Evolutionary conservation across 2,113 vertebrate species (phyloP).

Genomic region (Aleadryas rufinucha): DNA sequence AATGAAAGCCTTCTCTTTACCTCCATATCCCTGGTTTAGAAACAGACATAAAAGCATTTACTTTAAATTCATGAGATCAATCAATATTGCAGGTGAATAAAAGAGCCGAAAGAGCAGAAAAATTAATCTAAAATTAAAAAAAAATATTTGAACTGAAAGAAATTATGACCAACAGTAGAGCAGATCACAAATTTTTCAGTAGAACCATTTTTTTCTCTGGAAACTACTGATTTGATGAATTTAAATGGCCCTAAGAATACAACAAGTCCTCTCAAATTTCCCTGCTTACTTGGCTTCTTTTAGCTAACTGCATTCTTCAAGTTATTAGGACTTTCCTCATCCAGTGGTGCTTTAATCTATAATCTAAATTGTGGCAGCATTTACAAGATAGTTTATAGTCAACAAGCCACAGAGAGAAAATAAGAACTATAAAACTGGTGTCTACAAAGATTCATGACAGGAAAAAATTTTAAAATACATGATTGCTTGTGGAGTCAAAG

Average conservation of each 20-base stretch:
- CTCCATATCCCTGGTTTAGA: constrained; percentile 84
- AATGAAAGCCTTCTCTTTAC: constrained; percentile 85
- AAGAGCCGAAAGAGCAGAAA: neutral
- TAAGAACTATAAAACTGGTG: neutral
- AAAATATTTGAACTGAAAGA: neutral
- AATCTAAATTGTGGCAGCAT: neutral
- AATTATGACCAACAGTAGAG: neutral
- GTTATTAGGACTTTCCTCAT: neutral
- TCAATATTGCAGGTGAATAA: neutral
- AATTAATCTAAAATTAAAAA: neutral
- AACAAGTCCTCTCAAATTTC: neutral
- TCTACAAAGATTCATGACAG: neutral
- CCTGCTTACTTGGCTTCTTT: neutral
- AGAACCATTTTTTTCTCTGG: constrained; percentile 18
- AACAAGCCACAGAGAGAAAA: neutral
- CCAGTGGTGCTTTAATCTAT: neutral
- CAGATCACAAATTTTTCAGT: constrained; percentile 23
- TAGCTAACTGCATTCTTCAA: neutral
- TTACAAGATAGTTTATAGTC: neutral
- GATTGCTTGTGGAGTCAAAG: neutral
- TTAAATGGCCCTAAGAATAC: neutral
- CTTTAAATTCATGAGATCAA: neutral
- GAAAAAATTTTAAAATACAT: neutral
- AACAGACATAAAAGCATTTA: constrained; percentile 43
- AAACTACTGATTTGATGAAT: neutral